Conservation (phyloP, 2,888 invertebrate genomes). For the Helicoverpa assulta region DNA sequence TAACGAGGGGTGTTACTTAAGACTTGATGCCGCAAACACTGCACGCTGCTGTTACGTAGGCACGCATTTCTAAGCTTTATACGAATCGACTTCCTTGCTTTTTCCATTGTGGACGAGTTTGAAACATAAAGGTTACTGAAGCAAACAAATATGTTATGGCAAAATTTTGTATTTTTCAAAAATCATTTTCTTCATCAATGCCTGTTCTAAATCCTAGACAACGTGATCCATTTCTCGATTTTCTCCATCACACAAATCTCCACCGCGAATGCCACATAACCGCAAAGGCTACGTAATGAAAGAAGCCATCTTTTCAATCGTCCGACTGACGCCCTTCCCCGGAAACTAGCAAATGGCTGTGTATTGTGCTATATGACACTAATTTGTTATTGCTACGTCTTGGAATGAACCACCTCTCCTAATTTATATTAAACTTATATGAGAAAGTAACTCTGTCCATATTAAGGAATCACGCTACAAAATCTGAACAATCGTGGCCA, state of each 20-base stretch:
- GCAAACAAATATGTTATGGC: no score
- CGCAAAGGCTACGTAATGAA: conserved; percentile 3
- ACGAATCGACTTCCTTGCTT: conserved; percentile 19
- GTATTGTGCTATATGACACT: conserved; percentile 2
- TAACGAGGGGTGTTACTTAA: conserved; percentile 43
- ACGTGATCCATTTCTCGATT: not conserved
- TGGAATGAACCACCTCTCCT: not conserved
- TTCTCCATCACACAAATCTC: not conserved
- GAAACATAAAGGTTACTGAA: not conserved
- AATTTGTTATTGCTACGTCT: conserved; percentile 9
- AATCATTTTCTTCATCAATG: no score
- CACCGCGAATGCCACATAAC: not conserved
- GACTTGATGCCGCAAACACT: conserved; percentile 32
- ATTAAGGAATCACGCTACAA: no score
- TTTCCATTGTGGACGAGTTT: not conserved
- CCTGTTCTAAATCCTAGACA: not conserved
- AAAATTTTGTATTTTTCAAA: no score
- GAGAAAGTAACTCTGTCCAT: no score
- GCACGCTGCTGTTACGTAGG: conserved; percentile 20
- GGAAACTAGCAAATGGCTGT: conserved; percentile 29
- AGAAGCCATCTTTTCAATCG: conserved; percentile 29
- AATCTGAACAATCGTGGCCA: no score
- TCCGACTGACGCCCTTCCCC: conserved; percentile 1
- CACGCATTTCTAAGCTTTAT: conserved; percentile 21
- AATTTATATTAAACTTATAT: not conserved